A percentile compares a stretch with the other conserved stretches of the same genome.
These are phyloP conservation scores for Chrysodeixis includens DNA, from an alignment of 2,888 invertebrate genomes.

Conservation along the genomic window DNA sequence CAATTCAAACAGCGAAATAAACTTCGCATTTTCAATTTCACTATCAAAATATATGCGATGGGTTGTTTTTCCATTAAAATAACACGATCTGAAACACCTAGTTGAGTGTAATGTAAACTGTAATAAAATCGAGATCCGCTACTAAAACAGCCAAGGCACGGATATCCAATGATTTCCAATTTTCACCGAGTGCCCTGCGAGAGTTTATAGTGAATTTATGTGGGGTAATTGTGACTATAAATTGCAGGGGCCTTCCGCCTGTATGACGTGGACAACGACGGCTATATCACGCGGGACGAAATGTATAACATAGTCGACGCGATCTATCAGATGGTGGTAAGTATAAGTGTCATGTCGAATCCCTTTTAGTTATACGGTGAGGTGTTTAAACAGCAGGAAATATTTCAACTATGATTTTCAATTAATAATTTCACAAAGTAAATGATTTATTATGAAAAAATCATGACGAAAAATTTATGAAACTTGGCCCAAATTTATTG, in stretches of 20 bases:
- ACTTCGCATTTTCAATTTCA: no score
- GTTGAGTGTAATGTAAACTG: not conserved
- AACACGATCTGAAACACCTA: not conserved
- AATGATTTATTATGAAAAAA: no score
- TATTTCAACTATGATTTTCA: no score
- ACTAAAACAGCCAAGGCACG: not conserved
- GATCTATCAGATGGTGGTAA: conserved; percentile 99
- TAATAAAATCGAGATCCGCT: not conserved
- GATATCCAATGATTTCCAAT: conserved; percentile 10
- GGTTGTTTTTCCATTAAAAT: not conserved
- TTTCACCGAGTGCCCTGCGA: not conserved
- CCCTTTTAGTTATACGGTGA: no score
- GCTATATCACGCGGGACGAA: conserved; percentile 98
- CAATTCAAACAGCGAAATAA: no score
- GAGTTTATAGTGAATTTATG: conserved; percentile 21
- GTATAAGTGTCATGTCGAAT: conserved; percentile 84
- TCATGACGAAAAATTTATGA: no score
- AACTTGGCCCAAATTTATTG: no score
- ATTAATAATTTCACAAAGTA: no score
- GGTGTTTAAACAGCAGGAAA: no score
- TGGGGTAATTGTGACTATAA: conserved; percentile 47
- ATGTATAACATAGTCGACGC: conserved; percentile 99
- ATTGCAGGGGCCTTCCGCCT: conserved; percentile 97
- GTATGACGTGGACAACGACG: conserved; percentile 98
- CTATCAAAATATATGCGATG: no score